Conservation (phyloP, 2,797 vertebrate genomes). For the Buphagus erythrorhynchus region DNA sequence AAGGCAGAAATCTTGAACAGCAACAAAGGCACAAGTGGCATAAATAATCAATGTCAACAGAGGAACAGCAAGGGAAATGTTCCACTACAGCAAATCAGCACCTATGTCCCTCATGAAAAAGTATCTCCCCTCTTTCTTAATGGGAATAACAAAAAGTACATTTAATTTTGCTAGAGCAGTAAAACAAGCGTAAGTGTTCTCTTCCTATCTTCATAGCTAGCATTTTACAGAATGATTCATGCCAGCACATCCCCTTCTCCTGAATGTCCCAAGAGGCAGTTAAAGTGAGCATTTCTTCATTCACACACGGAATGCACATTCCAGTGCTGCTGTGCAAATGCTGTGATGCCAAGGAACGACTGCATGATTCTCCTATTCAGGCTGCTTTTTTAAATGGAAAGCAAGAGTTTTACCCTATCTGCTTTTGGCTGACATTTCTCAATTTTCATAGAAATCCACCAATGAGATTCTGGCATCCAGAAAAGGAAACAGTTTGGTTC, state of each 20-base stretch:
- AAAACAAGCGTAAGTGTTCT: not conserved
- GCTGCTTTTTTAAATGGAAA: not conserved
- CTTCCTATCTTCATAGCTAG: not conserved
- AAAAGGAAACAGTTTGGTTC: not conserved
- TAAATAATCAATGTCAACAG: not conserved
- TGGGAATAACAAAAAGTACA: not conserved
- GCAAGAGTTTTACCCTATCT: not conserved
- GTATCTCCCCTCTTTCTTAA: not conserved
- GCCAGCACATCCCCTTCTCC: slow-evolving; percentile 2
- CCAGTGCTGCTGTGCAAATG: not conserved
- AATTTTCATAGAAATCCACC: not conserved
- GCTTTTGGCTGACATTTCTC: not conserved
- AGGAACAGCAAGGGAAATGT: not conserved
- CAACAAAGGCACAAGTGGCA: not conserved
- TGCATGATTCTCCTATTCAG: not conserved
- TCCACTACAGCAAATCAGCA: not conserved
- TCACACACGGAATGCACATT: slow-evolving; percentile 31
- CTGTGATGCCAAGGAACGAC: not conserved
- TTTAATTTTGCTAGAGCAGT: not conserved
- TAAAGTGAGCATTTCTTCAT: slow-evolving; percentile 56
- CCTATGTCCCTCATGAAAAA: not conserved
- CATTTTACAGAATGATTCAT: slow-evolving; percentile 50
- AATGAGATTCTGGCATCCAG: not conserved
- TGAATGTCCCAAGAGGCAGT: slow-evolving; percentile 22
- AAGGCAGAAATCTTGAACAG: not conserved